Percentiles rank a stretch among this genome's conserved stretches.
Conservation (phyloP, 2,113 vertebrate genomes). For the Lonchura striata region DNA sequence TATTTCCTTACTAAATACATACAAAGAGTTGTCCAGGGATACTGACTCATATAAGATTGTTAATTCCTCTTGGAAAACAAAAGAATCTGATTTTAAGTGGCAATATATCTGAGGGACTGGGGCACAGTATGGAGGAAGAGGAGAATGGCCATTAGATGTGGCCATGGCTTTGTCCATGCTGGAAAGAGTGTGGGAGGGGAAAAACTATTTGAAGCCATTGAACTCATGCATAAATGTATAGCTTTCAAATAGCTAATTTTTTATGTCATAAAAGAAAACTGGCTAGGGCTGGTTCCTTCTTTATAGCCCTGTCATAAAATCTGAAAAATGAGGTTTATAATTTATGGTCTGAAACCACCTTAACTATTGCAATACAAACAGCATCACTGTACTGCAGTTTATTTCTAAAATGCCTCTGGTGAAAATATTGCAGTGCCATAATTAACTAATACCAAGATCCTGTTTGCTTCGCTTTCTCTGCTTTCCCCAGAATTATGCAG, state of each 20-base stretch:
- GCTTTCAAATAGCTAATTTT: slow-evolving; percentile 55
- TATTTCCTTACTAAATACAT: slow-evolving; percentile 40
- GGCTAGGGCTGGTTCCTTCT: slow-evolving; percentile 27
- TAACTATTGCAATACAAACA: slow-evolving; percentile 71
- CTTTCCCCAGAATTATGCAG: slow-evolving; percentile 29
- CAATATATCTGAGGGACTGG: neutral
- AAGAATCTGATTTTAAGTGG: neutral
- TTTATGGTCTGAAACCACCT: slow-evolving; percentile 53
- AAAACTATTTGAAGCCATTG: neutral
- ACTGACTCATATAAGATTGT: neutral
- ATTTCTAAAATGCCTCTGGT: slow-evolving; percentile 59
- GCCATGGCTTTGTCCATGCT: neutral
- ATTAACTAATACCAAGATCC: slow-evolving; percentile 72
- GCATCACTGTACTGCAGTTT: slow-evolving; percentile 60
- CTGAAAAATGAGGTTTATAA: slow-evolving; percentile 56
- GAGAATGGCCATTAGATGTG: neutral
- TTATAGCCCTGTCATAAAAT: slow-evolving; percentile 36
- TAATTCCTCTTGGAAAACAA: neutral
- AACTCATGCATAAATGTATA: slow-evolving; percentile 51
- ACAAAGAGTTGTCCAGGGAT: neutral
- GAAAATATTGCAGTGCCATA: slow-evolving; percentile 65
- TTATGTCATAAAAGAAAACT: slow-evolving; percentile 55
- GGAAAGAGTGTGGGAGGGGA: neutral
- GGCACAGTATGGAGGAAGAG: neutral
- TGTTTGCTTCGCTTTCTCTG: slow-evolving; percentile 48